Base-by-base conservation (phyloP, 2,797 vertebrate genomes). In the Myotis findleyi region DNA sequence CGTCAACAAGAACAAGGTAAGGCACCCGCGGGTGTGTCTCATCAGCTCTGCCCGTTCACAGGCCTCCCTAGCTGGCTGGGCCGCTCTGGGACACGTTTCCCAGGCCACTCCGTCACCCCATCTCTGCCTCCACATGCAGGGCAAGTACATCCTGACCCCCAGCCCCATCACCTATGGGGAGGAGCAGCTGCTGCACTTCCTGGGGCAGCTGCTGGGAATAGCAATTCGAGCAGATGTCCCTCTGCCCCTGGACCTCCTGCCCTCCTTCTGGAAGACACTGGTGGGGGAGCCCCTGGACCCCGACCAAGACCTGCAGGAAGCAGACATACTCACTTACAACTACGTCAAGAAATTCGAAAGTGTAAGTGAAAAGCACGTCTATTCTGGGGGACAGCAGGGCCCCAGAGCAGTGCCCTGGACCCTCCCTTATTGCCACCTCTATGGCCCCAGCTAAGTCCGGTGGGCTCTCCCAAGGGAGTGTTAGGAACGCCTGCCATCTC, bases 181-280 rank as follows among this genome's bases (percentile, higher is more conserved):
- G 97, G 99, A 99, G 96, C 99, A 99, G 98, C 96, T 99, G 53
- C 98, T 99, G 94, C 99, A 99, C 95, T 99, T 99, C 98, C 99
- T 99, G 0, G 99, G 99, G 80, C 99, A 99, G 96, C 98, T 99
- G 27, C 98, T 99, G 89, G 99, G 99, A 17, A 99, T 99, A 0
- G 99, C 99, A 27, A 99, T 99, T 77, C 99, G 99, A 0, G 99
- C 99, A 0, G 99, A 99, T 0, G 99, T 99, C 55, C 99, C 99
- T 4, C 99, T 99, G 82, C 99, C 99, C 7, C 98, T 99, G 94
- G 99, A 99, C 97, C 98, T 99, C 11, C 98, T 99, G 91, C 98
- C 99, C 68, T 99, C 99, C 69, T 99, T 99, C 97, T 99, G 99
- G 99, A 99, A 99, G 97, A 99, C 99, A 3, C 98, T 99, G 89